phyloP scores from a whole-genome alignment of 1,140 invertebrate genomes.

The Cotesia vestalis region DNA sequence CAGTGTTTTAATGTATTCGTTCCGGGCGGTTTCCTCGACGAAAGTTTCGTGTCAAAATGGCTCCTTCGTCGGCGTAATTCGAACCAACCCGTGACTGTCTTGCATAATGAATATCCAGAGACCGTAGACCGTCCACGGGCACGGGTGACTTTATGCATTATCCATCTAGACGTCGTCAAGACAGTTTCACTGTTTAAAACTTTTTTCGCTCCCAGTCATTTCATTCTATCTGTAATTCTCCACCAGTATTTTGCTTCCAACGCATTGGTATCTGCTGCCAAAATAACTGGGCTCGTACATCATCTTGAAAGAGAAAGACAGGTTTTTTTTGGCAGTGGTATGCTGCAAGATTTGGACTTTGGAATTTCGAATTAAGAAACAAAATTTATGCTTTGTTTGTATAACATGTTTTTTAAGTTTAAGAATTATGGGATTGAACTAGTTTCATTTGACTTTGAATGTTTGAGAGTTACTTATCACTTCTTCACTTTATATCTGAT shows the following conservation, averaged over 20 bases:
- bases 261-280: too few relatives aligned
- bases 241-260: neutral
- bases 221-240: neutral
- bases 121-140: neutral
- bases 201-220: constrained; percentile 15
- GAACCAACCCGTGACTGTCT: constrained; percentile 36
- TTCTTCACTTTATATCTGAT: too few relatives aligned
- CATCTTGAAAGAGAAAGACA: too few relatives aligned
- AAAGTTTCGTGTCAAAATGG: constrained; percentile 44
- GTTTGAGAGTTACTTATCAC: too few relatives aligned
- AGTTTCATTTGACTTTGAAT: too few relatives aligned
- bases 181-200: constrained; percentile 35
- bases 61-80: constrained; percentile 40
- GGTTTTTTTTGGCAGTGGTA: too few relatives aligned
- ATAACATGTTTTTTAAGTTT: too few relatives aligned
- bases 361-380: too few relatives aligned
- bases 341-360: too few relatives aligned
- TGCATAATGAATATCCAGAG: constrained; percentile 38
- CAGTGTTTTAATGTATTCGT: constrained; percentile 58
- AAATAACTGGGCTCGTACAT: too few relatives aligned
- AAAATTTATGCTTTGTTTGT: too few relatives aligned
- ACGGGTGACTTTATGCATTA: constrained; percentile 38
- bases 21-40: constrained; percentile 49
- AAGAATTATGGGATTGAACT: too few relatives aligned
- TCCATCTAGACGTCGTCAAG: constrained; percentile 33